Evolutionary conservation across 2,113 vertebrate species (phyloP).

Genomic region (Alouatta palliata): DNA sequence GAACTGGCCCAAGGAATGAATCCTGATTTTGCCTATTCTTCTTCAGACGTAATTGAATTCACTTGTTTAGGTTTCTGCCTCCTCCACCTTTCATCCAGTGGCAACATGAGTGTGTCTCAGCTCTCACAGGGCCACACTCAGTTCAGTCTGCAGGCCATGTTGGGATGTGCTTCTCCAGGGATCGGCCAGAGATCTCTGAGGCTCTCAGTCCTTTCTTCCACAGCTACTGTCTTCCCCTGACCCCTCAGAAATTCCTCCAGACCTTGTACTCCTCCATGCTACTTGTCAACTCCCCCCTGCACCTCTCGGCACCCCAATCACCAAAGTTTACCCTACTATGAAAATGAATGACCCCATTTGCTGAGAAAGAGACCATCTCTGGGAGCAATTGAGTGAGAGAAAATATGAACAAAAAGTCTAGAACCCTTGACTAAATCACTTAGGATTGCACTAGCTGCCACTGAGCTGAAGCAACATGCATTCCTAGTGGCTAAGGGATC

Average conservation of each 20-base stretch:
- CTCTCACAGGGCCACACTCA: conserved; percentile 58
- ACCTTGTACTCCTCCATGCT: not conserved
- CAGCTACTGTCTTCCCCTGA: not conserved
- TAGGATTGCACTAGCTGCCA: not conserved
- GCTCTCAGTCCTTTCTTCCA: conserved; percentile 63
- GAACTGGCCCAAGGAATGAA: conserved; percentile 78
- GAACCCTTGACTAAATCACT: not conserved
- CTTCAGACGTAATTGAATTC: conserved; percentile 80
- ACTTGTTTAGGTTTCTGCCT: conserved; percentile 82
- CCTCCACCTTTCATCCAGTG: conserved; percentile 74
- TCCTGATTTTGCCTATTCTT: conserved; percentile 81
- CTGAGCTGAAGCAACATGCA: not conserved
- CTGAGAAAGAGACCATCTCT: not conserved
- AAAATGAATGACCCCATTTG: not conserved
- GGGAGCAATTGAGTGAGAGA: not conserved
- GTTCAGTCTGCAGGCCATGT: not conserved
- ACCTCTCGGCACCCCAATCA: not conserved
- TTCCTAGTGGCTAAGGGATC: not conserved
- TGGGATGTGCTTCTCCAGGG: conserved; percentile 53
- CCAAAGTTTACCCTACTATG: not conserved
- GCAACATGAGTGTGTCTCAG: conserved; percentile 70
- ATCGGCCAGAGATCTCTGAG: conserved; percentile 63
- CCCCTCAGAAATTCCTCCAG: not conserved
- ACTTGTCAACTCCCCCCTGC: not conserved
- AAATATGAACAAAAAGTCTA: not conserved